Evolutionary conservation across 2,888 invertebrate species (phyloP).

Genomic region (Cinara cedri): DNA sequence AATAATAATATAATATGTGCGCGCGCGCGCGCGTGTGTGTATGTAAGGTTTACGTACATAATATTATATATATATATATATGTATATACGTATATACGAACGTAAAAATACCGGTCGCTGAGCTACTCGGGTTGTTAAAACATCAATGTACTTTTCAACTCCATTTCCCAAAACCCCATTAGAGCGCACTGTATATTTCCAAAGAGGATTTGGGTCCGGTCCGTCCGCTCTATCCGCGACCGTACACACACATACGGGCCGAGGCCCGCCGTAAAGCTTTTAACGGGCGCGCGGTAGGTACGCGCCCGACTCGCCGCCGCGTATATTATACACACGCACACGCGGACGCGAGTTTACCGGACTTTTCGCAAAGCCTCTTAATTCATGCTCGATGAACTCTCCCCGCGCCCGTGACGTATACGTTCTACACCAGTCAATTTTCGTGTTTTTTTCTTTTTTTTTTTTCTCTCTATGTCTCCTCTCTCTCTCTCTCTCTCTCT

Average conservation of each 20-base stretch:
- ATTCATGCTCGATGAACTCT: conserved; percentile 56
- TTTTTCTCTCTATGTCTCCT: not conserved
- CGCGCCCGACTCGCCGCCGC: not conserved
- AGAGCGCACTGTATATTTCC: conserved; percentile 37
- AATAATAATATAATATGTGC: too few relatives aligned
- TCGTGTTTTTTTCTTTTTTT: not conserved
- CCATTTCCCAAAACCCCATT: conserved; percentile 55
- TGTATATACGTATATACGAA: not conserved
- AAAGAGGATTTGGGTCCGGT: conserved; percentile 52
- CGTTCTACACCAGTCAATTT: conserved; percentile 33
- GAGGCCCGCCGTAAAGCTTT: conserved; percentile 52
- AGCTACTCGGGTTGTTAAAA: conserved; percentile 39
- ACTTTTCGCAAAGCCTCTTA: conserved; percentile 56
- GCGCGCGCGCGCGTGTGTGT: too few relatives aligned
- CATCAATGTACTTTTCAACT: conserved; percentile 54
- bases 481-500: too few relatives aligned
- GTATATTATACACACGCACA: not conserved
- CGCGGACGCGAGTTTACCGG: conserved; percentile 32
- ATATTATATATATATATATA: not conserved
- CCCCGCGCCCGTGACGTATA: not conserved
- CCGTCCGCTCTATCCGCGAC: conserved; percentile 20
- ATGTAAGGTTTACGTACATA: too few relatives aligned
- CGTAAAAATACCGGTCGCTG: conserved; percentile 27
- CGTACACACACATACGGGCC: not conserved
- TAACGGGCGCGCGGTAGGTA: conserved; percentile 7